Conservation (phyloP, 2,888 invertebrate genomes). For the Caenorhabditis virilis region DNA sequence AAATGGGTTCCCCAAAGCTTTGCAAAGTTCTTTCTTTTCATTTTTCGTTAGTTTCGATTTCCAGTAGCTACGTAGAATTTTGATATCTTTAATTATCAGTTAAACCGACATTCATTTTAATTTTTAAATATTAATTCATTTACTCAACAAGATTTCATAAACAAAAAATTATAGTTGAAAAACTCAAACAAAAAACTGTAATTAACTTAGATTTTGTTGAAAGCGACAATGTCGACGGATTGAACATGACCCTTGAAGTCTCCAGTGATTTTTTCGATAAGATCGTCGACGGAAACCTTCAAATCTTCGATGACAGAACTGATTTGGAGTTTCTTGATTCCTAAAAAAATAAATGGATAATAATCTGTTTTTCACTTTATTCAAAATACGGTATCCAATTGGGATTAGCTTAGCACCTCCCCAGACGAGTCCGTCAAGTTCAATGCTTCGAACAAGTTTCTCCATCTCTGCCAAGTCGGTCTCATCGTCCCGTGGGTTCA, state of each 20-base stretch:
- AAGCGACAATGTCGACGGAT: conserved; percentile 65
- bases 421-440: conserved; percentile 90
- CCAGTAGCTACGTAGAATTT: too few relatives aligned
- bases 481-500: conserved; percentile 96
- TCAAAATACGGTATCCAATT: conserved; percentile 52
- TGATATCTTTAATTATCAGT: too few relatives aligned
- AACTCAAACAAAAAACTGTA: neutral
- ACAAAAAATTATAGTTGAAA: too few relatives aligned
- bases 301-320: conserved; percentile 64
- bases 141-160: too few relatives aligned
- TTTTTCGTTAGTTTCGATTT: too few relatives aligned
- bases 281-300: conserved; percentile 65
- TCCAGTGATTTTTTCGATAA: conserved; percentile 58
- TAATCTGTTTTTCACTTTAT: too few relatives aligned
- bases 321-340: conserved; percentile 66
- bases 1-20: too few relatives aligned
- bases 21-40: too few relatives aligned
- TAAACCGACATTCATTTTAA: too few relatives aligned
- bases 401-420: conserved; percentile 76
- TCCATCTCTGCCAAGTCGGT: conserved; percentile 92
- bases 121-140: too few relatives aligned
- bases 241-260: conserved; percentile 61
- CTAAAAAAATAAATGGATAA: too few relatives aligned
- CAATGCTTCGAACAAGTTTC: conserved; percentile 79
- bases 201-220: conserved; percentile 64